A percentile compares a stretch with the other conserved stretches of the same genome.
These are phyloP conservation scores for Lanius ludovicianus DNA, from an alignment of 2,113 vertebrate genomes.

Conservation along the genomic window DNA sequence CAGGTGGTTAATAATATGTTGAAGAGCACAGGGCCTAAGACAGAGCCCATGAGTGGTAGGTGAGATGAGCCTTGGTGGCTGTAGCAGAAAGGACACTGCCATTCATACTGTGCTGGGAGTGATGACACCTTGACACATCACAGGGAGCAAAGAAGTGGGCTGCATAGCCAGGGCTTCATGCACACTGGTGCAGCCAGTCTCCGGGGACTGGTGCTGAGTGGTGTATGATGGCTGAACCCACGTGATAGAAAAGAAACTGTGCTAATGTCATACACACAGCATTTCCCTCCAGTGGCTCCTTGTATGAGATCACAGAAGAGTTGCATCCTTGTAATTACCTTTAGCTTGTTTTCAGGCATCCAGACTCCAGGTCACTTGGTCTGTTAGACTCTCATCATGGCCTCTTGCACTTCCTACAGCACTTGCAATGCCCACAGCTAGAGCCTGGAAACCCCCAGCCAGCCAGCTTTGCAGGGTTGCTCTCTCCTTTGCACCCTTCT, in stretches of 20 bases:
- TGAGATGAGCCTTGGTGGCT: rapidly evolving
- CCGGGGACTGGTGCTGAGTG: not conserved
- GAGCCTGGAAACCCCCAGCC: not conserved
- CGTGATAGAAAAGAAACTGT: not conserved
- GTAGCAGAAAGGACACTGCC: not conserved
- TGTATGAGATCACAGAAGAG: not conserved
- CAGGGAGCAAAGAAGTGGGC: not conserved
- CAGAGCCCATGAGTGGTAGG: not conserved
- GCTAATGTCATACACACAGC: rapidly evolving
- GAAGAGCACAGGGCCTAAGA: not conserved
- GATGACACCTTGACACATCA: not conserved
- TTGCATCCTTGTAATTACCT: not conserved
- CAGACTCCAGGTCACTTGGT: not conserved
- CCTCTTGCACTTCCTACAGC: not conserved
- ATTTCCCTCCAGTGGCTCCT: not conserved
- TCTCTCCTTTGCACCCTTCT: not conserved
- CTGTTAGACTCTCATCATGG: not conserved
- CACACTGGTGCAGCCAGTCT: not conserved
- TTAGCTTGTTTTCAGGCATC: not conserved
- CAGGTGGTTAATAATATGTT: rapidly evolving
- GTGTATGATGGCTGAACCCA: not conserved
- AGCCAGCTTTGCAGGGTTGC: not conserved
- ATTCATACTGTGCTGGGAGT: rapidly evolving
- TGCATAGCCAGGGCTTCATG: not conserved
- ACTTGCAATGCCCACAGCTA: not conserved